phyloP scores from a whole-genome alignment of 2,113 vertebrate species.

The Triplophysa rosa region DNA sequence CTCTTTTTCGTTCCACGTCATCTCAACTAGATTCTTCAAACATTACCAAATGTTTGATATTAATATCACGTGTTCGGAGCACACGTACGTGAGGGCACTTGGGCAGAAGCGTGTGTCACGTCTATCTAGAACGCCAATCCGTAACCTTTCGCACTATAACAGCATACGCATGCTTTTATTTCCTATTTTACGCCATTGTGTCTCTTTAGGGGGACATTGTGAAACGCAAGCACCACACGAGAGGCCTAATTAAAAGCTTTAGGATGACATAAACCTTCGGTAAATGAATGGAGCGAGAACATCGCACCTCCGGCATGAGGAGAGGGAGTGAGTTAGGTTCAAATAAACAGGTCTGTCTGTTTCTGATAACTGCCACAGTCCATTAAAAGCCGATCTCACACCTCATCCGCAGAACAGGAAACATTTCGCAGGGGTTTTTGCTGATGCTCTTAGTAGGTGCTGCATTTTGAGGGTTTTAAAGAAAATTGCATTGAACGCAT shows the following conservation, averaged over 20 bases:
- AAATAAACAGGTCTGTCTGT: constrained; percentile 1
- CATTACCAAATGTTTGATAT: neutral
- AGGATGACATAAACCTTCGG: constrained; percentile 43
- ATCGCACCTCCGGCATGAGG: neutral
- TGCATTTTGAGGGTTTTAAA: too few species aligned
- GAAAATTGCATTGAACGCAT: too few species aligned
- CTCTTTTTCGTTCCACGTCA: too few species aligned
- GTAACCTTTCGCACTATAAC: constrained; percentile 41
- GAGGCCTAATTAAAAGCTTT: constrained; percentile 55
- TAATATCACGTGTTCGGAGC: constrained; percentile 34
- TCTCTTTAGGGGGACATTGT: neutral
- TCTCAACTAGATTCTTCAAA: too few species aligned
- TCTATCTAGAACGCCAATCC: neutral
- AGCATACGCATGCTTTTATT: constrained; percentile 42
- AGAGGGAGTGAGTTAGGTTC: neutral
- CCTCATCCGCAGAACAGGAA: constrained; percentile 24
- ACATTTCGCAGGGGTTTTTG: constrained; percentile 6
- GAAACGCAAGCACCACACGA: constrained; percentile 22
- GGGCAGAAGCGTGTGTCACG: neutral
- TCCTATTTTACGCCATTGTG: constrained; percentile 47
- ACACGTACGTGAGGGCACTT: neutral
- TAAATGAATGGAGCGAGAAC: constrained; percentile 13
- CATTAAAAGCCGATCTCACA: constrained; percentile 30
- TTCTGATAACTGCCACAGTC: constrained; percentile 36
- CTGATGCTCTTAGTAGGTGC: too few species aligned